Evolutionary conservation across 2,113 vertebrate species (phyloP).

Genomic region (Campylorhamphus procurvoides): DNA sequence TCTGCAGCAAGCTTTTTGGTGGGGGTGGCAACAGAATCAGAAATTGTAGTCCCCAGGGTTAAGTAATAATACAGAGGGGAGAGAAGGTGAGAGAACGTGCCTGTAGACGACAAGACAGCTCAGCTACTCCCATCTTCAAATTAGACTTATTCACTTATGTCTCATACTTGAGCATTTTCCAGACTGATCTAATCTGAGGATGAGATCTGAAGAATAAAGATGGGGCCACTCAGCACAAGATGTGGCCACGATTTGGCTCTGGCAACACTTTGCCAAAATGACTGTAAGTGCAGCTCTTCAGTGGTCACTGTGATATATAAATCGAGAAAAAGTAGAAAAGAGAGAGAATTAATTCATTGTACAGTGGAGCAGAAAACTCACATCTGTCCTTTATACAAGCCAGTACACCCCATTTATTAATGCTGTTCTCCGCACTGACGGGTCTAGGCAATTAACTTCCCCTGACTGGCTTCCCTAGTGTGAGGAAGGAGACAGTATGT

Average conservation of each 20-base stretch:
- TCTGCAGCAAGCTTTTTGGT: neutral
- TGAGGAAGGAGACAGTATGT: constrained; percentile 48
- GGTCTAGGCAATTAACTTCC: constrained; percentile 76
- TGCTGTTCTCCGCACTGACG: constrained; percentile 66
- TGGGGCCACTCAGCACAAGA: neutral
- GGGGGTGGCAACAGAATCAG: neutral
- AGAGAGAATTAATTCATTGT: constrained; percentile 73
- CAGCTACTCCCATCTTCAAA: neutral
- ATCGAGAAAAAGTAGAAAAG: constrained; percentile 48
- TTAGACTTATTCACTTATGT: neutral
- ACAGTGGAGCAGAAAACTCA: constrained; percentile 79
- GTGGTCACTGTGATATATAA: constrained; percentile 57
- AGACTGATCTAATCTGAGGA: neutral
- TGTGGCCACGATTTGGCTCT: neutral
- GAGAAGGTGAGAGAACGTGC: neutral
- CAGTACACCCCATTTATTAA: constrained; percentile 82
- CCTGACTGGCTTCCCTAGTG: constrained; percentile 63
- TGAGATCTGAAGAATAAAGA: neutral
- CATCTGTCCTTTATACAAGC: constrained; percentile 81
- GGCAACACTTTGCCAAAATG: neutral
- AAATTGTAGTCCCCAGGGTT: neutral
- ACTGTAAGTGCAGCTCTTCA: constrained; percentile 46
- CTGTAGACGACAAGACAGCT: neutral
- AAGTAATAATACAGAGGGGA: neutral
- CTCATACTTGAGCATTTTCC: neutral